Evolutionary conservation across 2,888 invertebrate genomes (phyloP), one percentile per base, ranked within the genome.

Genomic region (Trichogramma evanescens): DNA sequence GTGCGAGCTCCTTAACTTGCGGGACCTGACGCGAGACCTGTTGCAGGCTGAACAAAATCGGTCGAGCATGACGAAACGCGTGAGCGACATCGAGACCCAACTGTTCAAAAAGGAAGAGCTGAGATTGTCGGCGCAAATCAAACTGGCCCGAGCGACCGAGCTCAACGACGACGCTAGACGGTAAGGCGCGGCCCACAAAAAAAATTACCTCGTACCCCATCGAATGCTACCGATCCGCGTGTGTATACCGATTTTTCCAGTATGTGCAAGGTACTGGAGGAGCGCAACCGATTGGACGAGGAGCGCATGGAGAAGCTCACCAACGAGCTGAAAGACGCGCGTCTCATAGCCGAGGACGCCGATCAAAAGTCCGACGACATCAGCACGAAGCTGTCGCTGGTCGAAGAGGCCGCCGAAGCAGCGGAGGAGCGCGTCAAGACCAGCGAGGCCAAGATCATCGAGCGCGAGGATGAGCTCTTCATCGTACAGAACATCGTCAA

Each of bases 141-240:
- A 87, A 74, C 79, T 88, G 65, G 85, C 83, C 66, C 86, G 86
- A 69, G 87, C 88, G 50, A 82, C 86, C 63, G 86, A 88, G 75
- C 83, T 86, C 66, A 87, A 86, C 68, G 88, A 88, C 75, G 88
- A 88, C 76, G 86, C 86, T 67, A 84, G 84, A 79, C 85, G 88
- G 87, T 87, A 40, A 65, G 40, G 43, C 26, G 50, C 8, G 26
- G 26, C 26, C 26, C 26, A 0, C 26, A 1, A 26, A 26, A 48
- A 48, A 48, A 55, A 55, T 40, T 6, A 48, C 13, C 4, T 46
- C 3, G 2, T 26, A 26, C 26, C 8, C 53, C 8, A 9, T 45
- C 8, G n/a, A 45, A 9, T 45, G 45, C 26, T 2, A 26, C 26
- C 26, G n/a, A 45, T 45, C n/a, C n/a, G 1, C 45, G n/a, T 45